Evolutionary conservation across 2,113 vertebrate species (phyloP), one percentile per base, ranked within the genome.

Genomic region (Colossoma macropomum): DNA sequence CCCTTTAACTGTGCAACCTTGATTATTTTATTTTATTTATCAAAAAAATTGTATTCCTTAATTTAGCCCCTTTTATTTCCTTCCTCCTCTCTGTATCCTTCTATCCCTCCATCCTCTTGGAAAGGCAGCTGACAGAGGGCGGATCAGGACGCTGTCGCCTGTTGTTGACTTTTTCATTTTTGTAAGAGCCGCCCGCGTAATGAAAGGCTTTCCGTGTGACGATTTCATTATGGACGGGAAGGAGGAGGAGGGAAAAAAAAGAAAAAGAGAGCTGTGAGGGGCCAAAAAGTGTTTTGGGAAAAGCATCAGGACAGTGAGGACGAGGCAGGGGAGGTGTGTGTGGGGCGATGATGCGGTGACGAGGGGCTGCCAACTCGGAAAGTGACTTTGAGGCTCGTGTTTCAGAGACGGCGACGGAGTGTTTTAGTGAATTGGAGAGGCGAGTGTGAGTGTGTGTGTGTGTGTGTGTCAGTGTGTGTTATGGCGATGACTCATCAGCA

Each of bases 161-260:
- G 27, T 76, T 88, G 87, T 86, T 87, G 87, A 89, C 77, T 86
- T 85, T 86, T 2, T 88, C 62, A 86, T 89, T 87, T 87, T 82
- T 80, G 34, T 74, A 78, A 85, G 79, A 88, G 86, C 77, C 68
- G 52, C 38, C 34, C 10, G 41, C 41, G 77, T 84, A 85, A 87
- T 89, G 78, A 92, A 88, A 86, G 80, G 48, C 38, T 45, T 65
- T 82, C 73, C 56, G 80, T 62, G 52, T 76, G 60, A 77, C 54
- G 32, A 78, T 70, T 75, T 81, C 52, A 74, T 75, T 90, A 72
- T 63, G 38, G n/a, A 16, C 19, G 5, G 38, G 52, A 4, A 12
- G 72, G 78, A 76, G 34, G 75, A 45, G 25, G 75, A n/a, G 56
- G n/a, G n/a, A 38, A 54, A 63, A 25, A 8, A 8, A 1, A 21